Evolutionary conservation across 2,113 vertebrate genomes (phyloP).

Genomic region (Callopanchax toddi): DNA sequence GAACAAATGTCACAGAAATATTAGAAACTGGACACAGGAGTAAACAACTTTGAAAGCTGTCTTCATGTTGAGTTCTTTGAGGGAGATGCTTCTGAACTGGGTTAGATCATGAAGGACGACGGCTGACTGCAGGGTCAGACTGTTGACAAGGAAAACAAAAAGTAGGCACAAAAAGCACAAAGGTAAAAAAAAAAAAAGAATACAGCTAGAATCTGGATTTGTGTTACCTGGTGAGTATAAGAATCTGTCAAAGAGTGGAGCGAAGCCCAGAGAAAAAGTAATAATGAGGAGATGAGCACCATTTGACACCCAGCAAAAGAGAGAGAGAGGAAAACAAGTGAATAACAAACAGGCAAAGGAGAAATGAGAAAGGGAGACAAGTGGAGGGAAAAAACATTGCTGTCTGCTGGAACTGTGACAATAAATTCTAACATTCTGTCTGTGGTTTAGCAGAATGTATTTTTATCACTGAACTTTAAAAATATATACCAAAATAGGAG

Average conservation of each 20-base stretch:
- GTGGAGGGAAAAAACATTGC: neutral
- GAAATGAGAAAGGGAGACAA: neutral
- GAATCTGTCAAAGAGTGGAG: neutral
- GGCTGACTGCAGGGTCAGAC: no score
- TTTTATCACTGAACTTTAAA: no score
- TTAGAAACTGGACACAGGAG: no score
- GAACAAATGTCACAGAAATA: no score
- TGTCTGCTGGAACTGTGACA: neutral
- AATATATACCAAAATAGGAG: no score
- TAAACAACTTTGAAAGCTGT: no score
- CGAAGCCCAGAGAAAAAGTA: neutral
- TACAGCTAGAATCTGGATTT: neutral
- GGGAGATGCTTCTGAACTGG: neutral
- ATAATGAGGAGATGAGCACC: neutral
- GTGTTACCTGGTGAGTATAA: no score
- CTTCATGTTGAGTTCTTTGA: no score
- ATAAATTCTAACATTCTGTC: neutral
- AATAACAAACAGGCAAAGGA: neutral
- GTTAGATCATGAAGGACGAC: neutral
- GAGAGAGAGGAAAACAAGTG: neutral
- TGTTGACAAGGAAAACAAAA: neutral
- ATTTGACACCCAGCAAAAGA: neutral
- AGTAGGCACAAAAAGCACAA: neutral
- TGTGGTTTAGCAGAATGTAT: neutral
- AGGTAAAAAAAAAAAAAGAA: neutral